These are phyloP conservation scores for Hirtodrosophila histrioides DNA, from an alignment of 2,888 invertebrate genomes.

Conservation along the genomic window DNA sequence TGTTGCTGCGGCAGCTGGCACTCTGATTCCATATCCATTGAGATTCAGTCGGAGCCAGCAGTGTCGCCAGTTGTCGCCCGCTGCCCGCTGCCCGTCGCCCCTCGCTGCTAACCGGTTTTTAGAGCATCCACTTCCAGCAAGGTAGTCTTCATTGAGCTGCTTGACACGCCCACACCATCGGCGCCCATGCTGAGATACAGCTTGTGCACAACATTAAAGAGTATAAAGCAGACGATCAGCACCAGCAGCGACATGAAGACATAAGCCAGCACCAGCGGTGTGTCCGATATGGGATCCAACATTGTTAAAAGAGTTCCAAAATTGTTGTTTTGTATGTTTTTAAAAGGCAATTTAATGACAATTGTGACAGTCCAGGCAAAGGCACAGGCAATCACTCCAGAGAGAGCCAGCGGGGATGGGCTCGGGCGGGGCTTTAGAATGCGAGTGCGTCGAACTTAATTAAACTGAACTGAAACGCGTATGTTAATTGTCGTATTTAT, in stretches of 20 bases:
- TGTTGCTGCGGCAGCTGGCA: not conserved
- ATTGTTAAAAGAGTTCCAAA: slow-evolving; percentile 37
- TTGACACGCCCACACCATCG: slow-evolving; percentile 26
- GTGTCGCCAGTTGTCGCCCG: too few species aligned
- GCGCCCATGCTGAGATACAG: slow-evolving; percentile 64
- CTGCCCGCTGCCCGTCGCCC: not conserved
- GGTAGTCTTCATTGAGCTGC: slow-evolving; percentile 51
- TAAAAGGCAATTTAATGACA: not conserved
- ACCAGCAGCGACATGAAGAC: slow-evolving; percentile 81
- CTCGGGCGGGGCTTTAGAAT: too few species aligned
- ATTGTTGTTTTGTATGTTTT: slow-evolving; percentile 2
- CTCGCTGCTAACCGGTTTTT: slow-evolving; percentile 66
- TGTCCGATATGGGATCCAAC: slow-evolving; percentile 81
- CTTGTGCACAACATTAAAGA: slow-evolving; percentile 83
- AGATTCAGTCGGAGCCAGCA: too few species aligned
- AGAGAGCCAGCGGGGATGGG: too few species aligned
- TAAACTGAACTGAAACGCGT: slow-evolving; percentile 39
- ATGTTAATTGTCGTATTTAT: slow-evolving; percentile 59
- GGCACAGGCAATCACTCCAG: not conserved
- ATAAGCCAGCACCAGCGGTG: slow-evolving; percentile 82
- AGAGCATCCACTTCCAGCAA: slow-evolving; percentile 63
- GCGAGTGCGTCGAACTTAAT: slow-evolving; percentile 41
- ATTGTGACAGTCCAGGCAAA: not conserved
- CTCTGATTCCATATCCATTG: slow-evolving; percentile 17
- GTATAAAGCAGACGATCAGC: slow-evolving; percentile 81